phyloP scores from a whole-genome alignment of 1,140 invertebrate species.

The Pogonus chalceus region DNA sequence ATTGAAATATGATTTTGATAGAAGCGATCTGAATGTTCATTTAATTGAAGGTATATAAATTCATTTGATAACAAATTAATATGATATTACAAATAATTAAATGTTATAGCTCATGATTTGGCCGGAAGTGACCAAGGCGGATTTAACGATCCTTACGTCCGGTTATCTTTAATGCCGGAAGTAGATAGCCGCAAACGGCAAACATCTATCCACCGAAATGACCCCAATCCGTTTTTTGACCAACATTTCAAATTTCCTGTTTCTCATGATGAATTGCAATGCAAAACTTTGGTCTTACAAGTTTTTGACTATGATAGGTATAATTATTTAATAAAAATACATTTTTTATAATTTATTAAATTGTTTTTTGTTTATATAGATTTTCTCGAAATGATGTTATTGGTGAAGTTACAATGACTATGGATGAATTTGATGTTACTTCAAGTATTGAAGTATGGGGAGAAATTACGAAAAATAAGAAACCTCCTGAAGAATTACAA shows the following conservation, averaged over 20 bases:
- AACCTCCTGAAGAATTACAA: constrained; percentile 67
- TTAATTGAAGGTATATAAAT: constrained; percentile 65
- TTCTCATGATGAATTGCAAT: constrained; percentile 64
- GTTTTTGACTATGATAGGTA: constrained; percentile 42
- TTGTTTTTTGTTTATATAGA: too few species aligned
- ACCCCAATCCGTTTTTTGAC: constrained; percentile 70
- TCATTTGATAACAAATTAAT: not conserved
- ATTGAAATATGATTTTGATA: constrained; percentile 82
- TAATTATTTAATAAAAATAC: not conserved
- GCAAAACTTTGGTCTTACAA: constrained; percentile 63
- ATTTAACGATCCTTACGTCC: constrained; percentile 80
- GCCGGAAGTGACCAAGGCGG: constrained; percentile 69
- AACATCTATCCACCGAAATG: constrained; percentile 64
- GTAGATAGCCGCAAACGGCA: constrained; percentile 75
- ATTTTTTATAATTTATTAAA: constrained; percentile 7
- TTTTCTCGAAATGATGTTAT: constrained; percentile 71
- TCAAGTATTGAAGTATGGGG: constrained; percentile 69
- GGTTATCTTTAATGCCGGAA: constrained; percentile 61
- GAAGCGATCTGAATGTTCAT: constrained; percentile 78
- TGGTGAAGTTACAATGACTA: constrained; percentile 59
- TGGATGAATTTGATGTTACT: constrained; percentile 58
- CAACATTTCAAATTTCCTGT: constrained; percentile 80
- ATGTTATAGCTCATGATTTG: constrained; percentile 63
- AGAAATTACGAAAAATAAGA: constrained; percentile 61
- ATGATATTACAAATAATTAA: constrained; percentile 8